Conservation (phyloP, 2,888 invertebrate species). For the Micropterix aruncella region DNA sequence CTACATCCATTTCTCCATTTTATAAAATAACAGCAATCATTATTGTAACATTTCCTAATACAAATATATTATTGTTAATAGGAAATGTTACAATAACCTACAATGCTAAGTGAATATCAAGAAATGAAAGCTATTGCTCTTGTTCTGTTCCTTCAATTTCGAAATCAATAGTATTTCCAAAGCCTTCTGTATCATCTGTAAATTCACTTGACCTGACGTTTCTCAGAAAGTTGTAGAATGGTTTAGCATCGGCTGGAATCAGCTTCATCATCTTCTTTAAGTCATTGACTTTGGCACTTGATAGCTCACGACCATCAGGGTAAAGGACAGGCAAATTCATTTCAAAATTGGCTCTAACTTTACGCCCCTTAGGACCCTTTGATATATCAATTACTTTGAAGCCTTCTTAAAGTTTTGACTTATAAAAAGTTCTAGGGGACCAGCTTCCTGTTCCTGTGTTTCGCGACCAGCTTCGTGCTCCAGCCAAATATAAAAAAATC, state of each 20-base stretch:
- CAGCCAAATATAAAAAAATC: conserved; percentile 13
- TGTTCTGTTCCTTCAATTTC: conserved; percentile 4
- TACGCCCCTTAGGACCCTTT: conserved; percentile 1
- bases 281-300: conserved; percentile 5
- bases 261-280: conserved; percentile 4
- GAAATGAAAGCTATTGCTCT: conserved; percentile 1
- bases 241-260: conserved; percentile 5
- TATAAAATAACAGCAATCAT: too few species aligned
- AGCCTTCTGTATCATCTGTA: conserved; percentile 6
- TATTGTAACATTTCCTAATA: too few species aligned
- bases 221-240: conserved; percentile 6
- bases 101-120: not conserved
- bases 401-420: conserved; percentile 2
- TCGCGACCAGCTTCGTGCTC: conserved; percentile 14
- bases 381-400: conserved; percentile 2
- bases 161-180: conserved; percentile 7
- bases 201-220: conserved; percentile 5
- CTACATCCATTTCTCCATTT: too few species aligned
- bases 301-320: conserved; percentile 6
- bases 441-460: conserved; percentile 12
- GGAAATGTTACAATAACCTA: too few species aligned
- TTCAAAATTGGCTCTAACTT: conserved; percentile 2
- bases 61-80: too few species aligned
- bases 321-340: conserved; percentile 2
- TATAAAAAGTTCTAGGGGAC: conserved; percentile 3